A percentile compares a stretch with the other conserved stretches of the same genome.
These are phyloP conservation scores for Bilobella aurantiaca DNA, from an alignment of 1,140 invertebrate genomes.

Conservation along the genomic window DNA sequence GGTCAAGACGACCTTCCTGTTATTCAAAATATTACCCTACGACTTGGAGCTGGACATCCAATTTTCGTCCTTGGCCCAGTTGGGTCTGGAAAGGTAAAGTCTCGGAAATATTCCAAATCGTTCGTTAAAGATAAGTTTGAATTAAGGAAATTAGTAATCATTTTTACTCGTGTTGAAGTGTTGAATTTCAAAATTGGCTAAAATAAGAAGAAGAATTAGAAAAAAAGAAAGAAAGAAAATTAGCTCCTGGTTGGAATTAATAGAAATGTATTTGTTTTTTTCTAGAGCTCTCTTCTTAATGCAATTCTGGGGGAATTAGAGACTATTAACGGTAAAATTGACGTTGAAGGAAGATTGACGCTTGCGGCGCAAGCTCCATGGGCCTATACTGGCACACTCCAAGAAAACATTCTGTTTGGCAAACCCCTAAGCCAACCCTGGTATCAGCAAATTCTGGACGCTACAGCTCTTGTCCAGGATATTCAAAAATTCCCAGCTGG, in stretches of 20 bases:
- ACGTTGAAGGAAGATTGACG: not conserved
- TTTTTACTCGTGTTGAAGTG: too few relatives aligned
- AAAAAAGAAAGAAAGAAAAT: too few relatives aligned
- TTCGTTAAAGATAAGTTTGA: too few relatives aligned
- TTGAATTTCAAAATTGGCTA: too few relatives aligned
- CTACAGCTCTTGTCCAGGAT: not conserved
- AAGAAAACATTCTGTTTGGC: not conserved
- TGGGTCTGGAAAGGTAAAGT: not conserved
- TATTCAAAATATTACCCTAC: not conserved
- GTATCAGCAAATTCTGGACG: too few relatives aligned
- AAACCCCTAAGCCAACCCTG: not conserved
- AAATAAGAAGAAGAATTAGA: too few relatives aligned
- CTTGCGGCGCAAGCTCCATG: not conserved
- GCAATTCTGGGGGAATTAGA: not conserved
- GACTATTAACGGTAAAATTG: not conserved
- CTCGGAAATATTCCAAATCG: not conserved
- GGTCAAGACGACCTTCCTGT: not conserved
- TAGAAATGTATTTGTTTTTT: not conserved
- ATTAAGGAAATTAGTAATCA: too few relatives aligned
- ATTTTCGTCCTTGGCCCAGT: not conserved
- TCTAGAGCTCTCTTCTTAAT: not conserved
- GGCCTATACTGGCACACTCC: not conserved
- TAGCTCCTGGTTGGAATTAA: too few relatives aligned
- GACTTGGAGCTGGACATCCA: not conserved
- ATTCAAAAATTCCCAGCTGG: slow-evolving; percentile 13